These are phyloP conservation scores for Mus musculus DNA, from an alignment of 2,113 vertebrate species.

Conservation along the genomic window DNA sequence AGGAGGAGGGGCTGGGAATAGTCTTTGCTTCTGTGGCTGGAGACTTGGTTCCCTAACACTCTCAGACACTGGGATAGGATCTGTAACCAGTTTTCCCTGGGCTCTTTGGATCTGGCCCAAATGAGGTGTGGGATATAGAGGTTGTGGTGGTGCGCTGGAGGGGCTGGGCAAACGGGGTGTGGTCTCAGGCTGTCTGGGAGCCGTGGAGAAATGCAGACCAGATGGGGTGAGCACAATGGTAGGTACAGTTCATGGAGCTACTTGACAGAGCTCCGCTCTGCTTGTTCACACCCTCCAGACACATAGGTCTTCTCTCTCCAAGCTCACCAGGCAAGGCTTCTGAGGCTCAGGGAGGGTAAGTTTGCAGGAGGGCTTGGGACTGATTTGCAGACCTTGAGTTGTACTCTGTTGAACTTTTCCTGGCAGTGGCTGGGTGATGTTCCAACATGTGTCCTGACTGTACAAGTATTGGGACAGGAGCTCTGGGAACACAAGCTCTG, in stretches of 20 bases:
- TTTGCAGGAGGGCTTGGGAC: neutral
- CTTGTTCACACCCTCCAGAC: neutral
- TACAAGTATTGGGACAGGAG: neutral
- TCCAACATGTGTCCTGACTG: neutral
- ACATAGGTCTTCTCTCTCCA: neutral
- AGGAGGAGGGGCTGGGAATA: neutral
- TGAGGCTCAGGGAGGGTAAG: neutral
- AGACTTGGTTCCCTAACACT: neutral
- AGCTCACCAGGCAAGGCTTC: neutral
- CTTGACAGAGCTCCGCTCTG: constrained; percentile 39
- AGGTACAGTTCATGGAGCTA: neutral
- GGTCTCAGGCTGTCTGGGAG: constrained; percentile 12
- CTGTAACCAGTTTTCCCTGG: neutral
- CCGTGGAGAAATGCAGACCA: constrained; percentile 79
- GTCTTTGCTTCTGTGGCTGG: neutral
- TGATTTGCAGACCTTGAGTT: neutral
- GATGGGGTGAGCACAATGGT: constrained; percentile 68
- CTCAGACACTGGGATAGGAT: neutral
- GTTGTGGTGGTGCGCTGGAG: neutral
- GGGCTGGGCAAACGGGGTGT: neutral
- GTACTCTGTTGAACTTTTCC: neutral
- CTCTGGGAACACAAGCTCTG: neutral
- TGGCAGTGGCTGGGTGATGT: neutral
- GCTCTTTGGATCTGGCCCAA: neutral
- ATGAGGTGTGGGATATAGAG: constrained; percentile 57